A percentile compares a stretch with the other conserved stretches of the same genome.
Evolutionary conservation across 2,113 vertebrate genomes (phyloP).

Genomic region (Beaufortia kweichowensis): DNA sequence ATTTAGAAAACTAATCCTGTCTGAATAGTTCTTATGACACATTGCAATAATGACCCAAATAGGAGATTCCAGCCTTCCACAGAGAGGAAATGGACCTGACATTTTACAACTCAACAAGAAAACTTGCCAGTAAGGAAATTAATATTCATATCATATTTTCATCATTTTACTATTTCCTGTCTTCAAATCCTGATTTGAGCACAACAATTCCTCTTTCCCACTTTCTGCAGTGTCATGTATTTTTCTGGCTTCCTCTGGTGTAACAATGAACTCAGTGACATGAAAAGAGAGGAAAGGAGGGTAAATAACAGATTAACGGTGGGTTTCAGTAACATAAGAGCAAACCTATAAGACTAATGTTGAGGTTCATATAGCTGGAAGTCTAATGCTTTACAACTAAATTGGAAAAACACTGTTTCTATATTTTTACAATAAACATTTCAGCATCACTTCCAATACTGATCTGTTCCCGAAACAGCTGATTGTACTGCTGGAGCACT

Average conservation of each 20-base stretch:
- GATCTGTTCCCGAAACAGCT: neutral
- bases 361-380: neutral
- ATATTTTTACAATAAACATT: slow-evolving; percentile 10
- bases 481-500: slow-evolving; percentile 21
- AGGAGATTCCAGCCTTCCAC: slow-evolving; percentile 43
- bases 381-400: too few relatives aligned
- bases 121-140: slow-evolving; percentile 44
- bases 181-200: slow-evolving; percentile 38
- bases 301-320: neutral
- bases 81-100: slow-evolving; percentile 47
- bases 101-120: slow-evolving; percentile 40
- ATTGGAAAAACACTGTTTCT: slow-evolving; percentile 18
- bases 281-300: neutral
- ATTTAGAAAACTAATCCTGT: too few relatives aligned
- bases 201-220: neutral
- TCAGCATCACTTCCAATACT: slow-evolving; percentile 18
- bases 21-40: neutral
- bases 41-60: slow-evolving; percentile 24
- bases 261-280: neutral
- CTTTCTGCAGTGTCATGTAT: slow-evolving; percentile 22
- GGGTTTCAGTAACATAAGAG: slow-evolving; percentile 2
- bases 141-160: neutral
- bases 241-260: neutral
- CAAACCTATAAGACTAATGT: too few relatives aligned
- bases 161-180: slow-evolving; percentile 40